Percentiles rank a stretch among this genome's conserved stretches.
Evolutionary conservation across 2,888 invertebrate genomes (phyloP).

Genomic region (Volucella zonaria): DNA sequence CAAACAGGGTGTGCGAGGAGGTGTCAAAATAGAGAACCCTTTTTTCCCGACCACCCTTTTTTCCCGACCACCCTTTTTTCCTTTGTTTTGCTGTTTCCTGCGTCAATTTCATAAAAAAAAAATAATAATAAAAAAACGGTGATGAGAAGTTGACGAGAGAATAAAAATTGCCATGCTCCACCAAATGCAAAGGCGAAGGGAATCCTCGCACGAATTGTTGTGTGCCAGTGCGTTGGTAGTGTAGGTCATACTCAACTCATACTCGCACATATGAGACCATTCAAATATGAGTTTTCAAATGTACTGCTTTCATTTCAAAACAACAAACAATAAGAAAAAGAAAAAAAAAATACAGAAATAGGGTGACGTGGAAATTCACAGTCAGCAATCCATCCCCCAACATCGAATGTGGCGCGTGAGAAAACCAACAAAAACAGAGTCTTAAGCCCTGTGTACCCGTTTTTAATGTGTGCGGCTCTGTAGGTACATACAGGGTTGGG

Average conservation of each 20-base stretch:
- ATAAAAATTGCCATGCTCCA: conserved; percentile 50
- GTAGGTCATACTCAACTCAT: conserved; percentile 33
- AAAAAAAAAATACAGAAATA: conserved; percentile 29
- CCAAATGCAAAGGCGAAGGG: conserved; percentile 44
- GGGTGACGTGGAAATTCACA: conserved; percentile 36
- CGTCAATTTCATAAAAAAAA: conserved; percentile 55
- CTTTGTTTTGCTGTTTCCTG: conserved; percentile 52
- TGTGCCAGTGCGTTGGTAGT: conserved; percentile 23
- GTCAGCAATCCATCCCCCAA: conserved; percentile 14
- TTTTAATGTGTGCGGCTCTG: conserved; percentile 22
- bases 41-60: conserved; percentile 33
- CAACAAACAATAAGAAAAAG: neutral
- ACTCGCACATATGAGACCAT: neutral
- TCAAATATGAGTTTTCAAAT: conserved; percentile 14
- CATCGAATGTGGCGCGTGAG: conserved; percentile 64
- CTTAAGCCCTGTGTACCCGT: conserved; percentile 33
- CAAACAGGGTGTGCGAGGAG: conserved; percentile 18
- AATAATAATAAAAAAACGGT: neutral
- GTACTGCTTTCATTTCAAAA: neutral
- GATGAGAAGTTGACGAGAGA: conserved; percentile 56
- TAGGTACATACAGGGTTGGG: conserved; percentile 31
- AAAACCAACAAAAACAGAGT: conserved; percentile 58
- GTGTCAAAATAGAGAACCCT: conserved; percentile 38
- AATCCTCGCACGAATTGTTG: conserved; percentile 4
- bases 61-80: conserved; percentile 28